Evolutionary conservation across 2,797 vertebrate species (phyloP).

Genomic region (Pipistrellus pipistrellus): DNA sequence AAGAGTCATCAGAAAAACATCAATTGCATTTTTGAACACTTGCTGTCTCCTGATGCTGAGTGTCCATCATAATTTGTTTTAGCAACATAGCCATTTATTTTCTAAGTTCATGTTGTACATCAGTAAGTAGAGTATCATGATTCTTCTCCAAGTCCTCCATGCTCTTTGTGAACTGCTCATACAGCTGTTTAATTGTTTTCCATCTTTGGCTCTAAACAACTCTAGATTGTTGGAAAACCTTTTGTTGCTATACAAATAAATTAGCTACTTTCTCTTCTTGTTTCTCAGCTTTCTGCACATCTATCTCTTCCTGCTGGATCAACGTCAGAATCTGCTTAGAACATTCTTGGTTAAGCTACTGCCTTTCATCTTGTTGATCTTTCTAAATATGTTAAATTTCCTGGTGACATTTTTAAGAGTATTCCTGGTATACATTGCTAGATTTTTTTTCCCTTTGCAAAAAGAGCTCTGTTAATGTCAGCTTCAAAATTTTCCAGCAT

Average conservation of each 20-base stretch:
- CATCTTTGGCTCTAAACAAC: conserved; percentile 94
- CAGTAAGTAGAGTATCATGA: conserved; percentile 91
- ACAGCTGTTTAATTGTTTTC: conserved; percentile 91
- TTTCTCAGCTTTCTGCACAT: conserved; percentile 93
- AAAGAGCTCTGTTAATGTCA: conserved; percentile 94
- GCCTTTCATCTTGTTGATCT: conserved; percentile 92
- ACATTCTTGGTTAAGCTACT: conserved; percentile 94
- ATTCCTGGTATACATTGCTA: conserved; percentile 94
- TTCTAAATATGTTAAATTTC: conserved; percentile 96
- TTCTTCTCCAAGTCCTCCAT: conserved; percentile 95
- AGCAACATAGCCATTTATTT: conserved; percentile 95
- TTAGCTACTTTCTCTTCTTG: conserved; percentile 94
- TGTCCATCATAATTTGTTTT: conserved; percentile 97
- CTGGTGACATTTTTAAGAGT: conserved; percentile 94
- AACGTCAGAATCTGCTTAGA: conserved; percentile 93
- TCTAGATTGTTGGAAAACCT: conserved; percentile 94
- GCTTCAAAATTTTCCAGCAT: conserved; percentile 85
- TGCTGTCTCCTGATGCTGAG: conserved; percentile 97
- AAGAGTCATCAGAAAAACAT: conserved; percentile 94
- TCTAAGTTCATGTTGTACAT: conserved; percentile 93
- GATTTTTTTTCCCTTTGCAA: conserved; percentile 93
- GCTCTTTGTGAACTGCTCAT: conserved; percentile 94
- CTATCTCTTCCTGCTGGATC: conserved; percentile 95
- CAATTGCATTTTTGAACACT: conserved; percentile 96
- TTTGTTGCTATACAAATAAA: conserved; percentile 95